A percentile compares a stretch with the other conserved stretches of the same genome.
Evolutionary conservation across 2,797 vertebrate genomes (phyloP).

Genomic region (Benthosema pterotum): DNA sequence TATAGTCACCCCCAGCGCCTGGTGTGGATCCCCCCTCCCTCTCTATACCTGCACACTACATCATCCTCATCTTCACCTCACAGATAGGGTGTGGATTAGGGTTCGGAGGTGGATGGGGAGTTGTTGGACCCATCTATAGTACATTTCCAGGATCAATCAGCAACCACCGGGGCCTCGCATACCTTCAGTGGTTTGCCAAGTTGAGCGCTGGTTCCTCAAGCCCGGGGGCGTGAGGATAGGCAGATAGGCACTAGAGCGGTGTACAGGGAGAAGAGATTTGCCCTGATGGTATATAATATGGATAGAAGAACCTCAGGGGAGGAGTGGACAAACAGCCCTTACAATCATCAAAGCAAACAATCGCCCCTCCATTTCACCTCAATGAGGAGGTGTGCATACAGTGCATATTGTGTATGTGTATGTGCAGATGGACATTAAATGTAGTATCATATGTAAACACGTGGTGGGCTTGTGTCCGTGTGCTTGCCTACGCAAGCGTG

Average conservation of each 20-base stretch:
- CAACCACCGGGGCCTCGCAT: slow-evolving; percentile 47
- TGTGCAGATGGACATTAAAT: too few species aligned
- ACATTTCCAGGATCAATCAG: slow-evolving; percentile 70
- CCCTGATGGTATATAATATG: slow-evolving; percentile 25
- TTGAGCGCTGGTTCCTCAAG: slow-evolving; percentile 27
- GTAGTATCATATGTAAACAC: too few species aligned
- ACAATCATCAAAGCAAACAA: slow-evolving; percentile 20
- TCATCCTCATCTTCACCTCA: slow-evolving; percentile 40
- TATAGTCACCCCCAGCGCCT: slow-evolving; percentile 55
- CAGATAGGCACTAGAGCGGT: slow-evolving; percentile 49
- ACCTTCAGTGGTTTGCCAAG: slow-evolving; percentile 56
- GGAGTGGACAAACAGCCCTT: slow-evolving; percentile 27
- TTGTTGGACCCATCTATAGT: slow-evolving; percentile 62
- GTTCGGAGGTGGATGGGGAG: slow-evolving; percentile 56
- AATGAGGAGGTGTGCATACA: slow-evolving; percentile 4
- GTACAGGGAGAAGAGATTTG: slow-evolving; percentile 9
- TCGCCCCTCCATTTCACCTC: too few species aligned
- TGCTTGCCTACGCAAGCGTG: not conserved
- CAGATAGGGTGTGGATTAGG: slow-evolving; percentile 67
- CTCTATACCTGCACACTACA: slow-evolving; percentile 31
- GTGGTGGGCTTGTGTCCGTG: not conserved
- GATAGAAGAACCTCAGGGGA: slow-evolving; percentile 33
- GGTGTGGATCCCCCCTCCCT: slow-evolving; percentile 31
- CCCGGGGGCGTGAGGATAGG: slow-evolving; percentile 22
- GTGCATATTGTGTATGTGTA: slow-evolving; percentile 15